Evolutionary conservation across 2,113 vertebrate genomes (phyloP).

Genomic region (Grus americana): DNA sequence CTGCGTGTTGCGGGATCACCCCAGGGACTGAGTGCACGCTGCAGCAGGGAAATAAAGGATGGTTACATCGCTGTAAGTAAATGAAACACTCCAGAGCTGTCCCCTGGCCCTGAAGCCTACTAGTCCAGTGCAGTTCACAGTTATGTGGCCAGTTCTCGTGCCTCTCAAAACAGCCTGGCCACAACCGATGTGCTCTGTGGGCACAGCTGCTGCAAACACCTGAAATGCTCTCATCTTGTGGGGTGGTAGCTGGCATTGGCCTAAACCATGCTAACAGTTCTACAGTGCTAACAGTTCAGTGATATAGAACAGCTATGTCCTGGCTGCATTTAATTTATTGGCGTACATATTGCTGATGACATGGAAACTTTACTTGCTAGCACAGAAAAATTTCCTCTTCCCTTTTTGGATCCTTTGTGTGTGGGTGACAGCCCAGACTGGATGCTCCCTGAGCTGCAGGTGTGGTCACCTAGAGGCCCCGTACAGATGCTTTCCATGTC

Average conservation of each 20-base stretch:
- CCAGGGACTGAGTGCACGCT: fast-evolving
- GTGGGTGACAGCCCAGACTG: background rate
- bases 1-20: background rate
- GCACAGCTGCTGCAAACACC: background rate
- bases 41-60: background rate
- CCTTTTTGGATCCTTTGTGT: background rate
- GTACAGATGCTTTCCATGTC: background rate
- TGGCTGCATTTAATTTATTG: background rate
- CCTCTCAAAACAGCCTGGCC: background rate
- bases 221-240: background rate
- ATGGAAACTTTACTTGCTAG: background rate
- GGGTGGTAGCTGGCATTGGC: background rate
- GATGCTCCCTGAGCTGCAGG: background rate
- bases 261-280: background rate
- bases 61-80: background rate
- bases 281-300: background rate
- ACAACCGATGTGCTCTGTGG: fast-evolving
- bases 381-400: background rate
- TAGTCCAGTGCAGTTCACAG: background rate
- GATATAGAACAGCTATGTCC: background rate
- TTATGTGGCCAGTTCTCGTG: fast-evolving
- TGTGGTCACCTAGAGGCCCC: background rate
- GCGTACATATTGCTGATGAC: too few species aligned
- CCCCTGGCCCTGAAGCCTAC: background rate
- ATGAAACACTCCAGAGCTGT: background rate